Percentiles rank a stretch among this genome's conserved stretches.
phyloP scores from a whole-genome alignment of 2,113 vertebrate genomes.

The Lanius ludovicianus region DNA sequence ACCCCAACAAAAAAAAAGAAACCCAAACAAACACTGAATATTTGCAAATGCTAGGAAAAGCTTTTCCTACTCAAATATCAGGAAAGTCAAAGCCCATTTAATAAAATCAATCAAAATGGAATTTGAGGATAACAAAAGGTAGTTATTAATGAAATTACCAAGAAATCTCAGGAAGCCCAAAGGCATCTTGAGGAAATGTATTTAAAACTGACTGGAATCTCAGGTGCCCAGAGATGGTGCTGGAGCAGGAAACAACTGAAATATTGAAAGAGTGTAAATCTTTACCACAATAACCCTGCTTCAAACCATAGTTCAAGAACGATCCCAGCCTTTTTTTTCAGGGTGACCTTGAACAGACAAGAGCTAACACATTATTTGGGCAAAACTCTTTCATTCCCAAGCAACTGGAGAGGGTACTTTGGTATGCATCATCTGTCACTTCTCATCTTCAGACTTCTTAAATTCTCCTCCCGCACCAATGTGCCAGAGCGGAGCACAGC shows the following conservation, averaged over 20 bases:
- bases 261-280: not conserved
- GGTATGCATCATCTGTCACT: not conserved
- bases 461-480: not conserved
- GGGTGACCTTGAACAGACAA: not conserved
- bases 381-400: not conserved
- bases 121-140: not conserved
- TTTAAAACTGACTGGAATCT: constrained; percentile 10
- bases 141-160: constrained; percentile 12
- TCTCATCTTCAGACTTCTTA: not conserved
- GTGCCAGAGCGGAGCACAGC: accelerated
- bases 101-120: constrained; percentile 26
- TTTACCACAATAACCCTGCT: not conserved
- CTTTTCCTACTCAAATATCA: not conserved
- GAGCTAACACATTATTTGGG: not conserved
- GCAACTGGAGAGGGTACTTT: not conserved
- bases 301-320: not conserved
- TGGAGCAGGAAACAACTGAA: not conserved
- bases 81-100: not conserved
- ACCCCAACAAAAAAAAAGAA: not conserved
- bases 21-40: not conserved
- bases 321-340: not conserved
- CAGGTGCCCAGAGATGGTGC: not conserved
- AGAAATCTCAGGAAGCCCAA: not conserved
- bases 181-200: not conserved
- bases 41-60: not conserved